Conservation (phyloP, 2,797 vertebrate species). For the Acropternis orthonyx region DNA sequence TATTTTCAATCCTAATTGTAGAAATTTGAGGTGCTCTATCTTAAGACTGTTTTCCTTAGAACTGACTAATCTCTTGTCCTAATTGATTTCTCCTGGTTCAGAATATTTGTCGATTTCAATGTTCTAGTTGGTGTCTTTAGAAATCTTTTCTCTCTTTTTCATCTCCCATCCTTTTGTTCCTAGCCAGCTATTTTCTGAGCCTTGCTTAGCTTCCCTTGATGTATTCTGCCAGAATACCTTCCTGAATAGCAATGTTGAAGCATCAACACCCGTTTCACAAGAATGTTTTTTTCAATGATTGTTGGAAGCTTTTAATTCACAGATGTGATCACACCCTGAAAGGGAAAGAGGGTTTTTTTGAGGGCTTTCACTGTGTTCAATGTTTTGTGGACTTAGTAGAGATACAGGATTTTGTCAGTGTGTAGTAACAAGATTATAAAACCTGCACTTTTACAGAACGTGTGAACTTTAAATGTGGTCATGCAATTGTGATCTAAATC, state of each 20-base stretch:
- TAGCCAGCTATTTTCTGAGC: not conserved
- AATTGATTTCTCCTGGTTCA: not conserved
- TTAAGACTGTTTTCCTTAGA: not conserved
- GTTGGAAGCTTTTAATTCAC: constrained; percentile 16
- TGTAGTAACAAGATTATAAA: not conserved
- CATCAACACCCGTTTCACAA: not conserved
- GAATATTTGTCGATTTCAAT: not conserved
- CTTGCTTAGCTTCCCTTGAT: constrained; percentile 17
- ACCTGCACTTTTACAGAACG: not conserved
- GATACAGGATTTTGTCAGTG: not conserved
- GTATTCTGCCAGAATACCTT: not conserved
- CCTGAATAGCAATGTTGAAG: not conserved
- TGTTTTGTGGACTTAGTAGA: not conserved
- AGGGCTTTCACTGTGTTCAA: not conserved
- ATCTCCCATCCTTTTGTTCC: not conserved
- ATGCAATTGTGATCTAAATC: not conserved
- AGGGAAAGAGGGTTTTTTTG: not conserved
- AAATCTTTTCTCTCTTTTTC: not conserved
- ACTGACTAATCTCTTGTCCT: not conserved
- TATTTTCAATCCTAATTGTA: not conserved
- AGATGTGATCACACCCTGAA: not conserved
- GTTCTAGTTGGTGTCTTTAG: not conserved
- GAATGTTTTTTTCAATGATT: not conserved
- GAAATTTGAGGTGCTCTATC: not conserved
- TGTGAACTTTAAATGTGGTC: not conserved